Evolutionary conservation across 2,888 invertebrate species (phyloP).

Genomic region (Stenichneumon culpator): DNA sequence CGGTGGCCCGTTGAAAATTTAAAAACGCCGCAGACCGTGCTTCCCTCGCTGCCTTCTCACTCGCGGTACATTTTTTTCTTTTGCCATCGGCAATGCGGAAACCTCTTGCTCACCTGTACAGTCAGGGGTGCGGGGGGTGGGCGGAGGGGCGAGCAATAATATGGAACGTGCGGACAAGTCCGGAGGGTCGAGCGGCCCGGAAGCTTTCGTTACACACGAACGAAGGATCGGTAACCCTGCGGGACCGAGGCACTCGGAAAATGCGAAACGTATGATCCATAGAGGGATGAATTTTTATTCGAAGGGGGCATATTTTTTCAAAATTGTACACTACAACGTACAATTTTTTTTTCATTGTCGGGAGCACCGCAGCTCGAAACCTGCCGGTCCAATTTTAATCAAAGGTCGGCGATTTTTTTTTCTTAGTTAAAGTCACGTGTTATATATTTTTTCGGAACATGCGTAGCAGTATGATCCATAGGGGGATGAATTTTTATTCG

Average conservation of each 20-base stretch:
- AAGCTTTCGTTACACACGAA: slow-evolving; percentile 46
- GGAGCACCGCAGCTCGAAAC: neutral
- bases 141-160: slow-evolving; percentile 27
- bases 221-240: slow-evolving; percentile 49
- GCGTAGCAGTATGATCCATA: neutral
- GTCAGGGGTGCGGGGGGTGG: neutral
- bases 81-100: slow-evolving; percentile 53
- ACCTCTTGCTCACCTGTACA: slow-evolving; percentile 28
- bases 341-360: neutral
- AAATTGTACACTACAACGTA: neutral
- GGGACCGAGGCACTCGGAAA: neutral
- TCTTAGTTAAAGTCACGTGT: neutral
- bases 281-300: slow-evolving; percentile 29
- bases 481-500: slow-evolving; percentile 28
- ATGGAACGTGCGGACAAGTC: slow-evolving; percentile 47
- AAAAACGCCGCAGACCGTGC: slow-evolving; percentile 66
- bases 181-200: neutral
- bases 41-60: slow-evolving; percentile 6
- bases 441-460: neutral
- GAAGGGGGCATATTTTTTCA: neutral
- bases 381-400: neutral
- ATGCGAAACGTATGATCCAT: neutral
- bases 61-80: neutral
- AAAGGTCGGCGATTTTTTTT: neutral
- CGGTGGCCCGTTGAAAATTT: slow-evolving; percentile 68